Evolutionary conservation across 2,888 invertebrate species (phyloP).

Genomic region (Trichopria drosophilae): DNA sequence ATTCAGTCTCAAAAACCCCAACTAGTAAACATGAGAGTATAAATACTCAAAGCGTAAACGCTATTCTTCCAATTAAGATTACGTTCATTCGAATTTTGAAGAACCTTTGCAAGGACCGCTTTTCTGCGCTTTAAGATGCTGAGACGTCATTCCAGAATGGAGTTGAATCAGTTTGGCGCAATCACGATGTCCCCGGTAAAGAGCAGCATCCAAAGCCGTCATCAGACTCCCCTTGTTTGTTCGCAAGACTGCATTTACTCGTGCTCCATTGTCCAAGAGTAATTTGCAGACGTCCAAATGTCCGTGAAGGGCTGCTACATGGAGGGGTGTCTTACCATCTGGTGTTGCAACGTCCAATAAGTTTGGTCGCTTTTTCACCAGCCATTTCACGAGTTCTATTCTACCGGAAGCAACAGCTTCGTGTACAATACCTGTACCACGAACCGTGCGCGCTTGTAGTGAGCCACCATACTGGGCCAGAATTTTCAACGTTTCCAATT

Average conservation of each 20-base stretch:
- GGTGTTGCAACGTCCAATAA: conserved; percentile 87
- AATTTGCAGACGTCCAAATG: conserved; percentile 91
- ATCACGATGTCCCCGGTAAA: conserved; percentile 82
- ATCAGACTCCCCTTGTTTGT: conserved; percentile 82
- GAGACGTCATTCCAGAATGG: conserved; percentile 83
- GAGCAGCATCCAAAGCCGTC: conserved; percentile 89
- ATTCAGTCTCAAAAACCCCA: no score
- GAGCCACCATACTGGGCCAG: conserved; percentile 78
- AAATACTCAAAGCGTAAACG: no score
- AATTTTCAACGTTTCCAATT: conserved; percentile 82
- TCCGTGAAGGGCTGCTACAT: conserved; percentile 92
- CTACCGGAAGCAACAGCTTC: conserved; percentile 94
- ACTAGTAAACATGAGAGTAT: no score
- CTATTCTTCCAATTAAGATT: no score
- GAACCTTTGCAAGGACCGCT: conserved; percentile 48
- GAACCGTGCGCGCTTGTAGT: conserved; percentile 87
- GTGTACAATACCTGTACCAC: conserved; percentile 93
- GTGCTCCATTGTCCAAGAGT: conserved; percentile 80
- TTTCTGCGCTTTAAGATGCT: conserved; percentile 45
- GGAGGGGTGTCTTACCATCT: conserved; percentile 89
- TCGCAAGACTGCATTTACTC: conserved; percentile 81
- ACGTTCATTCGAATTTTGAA: conserved; percentile 5
- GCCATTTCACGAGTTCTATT: conserved; percentile 85
- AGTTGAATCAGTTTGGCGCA: conserved; percentile 91
- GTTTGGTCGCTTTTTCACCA: conserved; percentile 79